Evolutionary conservation across 2,888 invertebrate species (phyloP).

Genomic region (Caenorhabditis angaria): DNA sequence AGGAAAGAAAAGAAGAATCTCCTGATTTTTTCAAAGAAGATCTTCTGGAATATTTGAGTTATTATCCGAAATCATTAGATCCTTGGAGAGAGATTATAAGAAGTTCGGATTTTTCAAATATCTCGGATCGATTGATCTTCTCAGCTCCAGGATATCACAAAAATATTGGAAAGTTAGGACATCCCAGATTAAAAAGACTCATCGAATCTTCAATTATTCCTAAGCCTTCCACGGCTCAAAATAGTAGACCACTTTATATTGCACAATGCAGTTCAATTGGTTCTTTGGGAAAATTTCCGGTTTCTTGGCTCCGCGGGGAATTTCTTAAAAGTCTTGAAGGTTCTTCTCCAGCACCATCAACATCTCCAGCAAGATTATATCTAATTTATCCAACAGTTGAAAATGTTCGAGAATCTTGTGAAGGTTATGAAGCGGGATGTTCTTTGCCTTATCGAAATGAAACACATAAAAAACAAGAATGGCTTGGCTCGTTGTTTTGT

Average conservation of each 20-base stretch:
- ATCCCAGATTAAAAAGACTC: conserved; percentile 17
- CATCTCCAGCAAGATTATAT: conserved; percentile 21
- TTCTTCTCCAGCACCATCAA: conserved; percentile 4
- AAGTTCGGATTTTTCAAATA: conserved; percentile 31
- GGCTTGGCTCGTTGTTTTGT: conserved; percentile 14
- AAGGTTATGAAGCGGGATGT: conserved; percentile 85
- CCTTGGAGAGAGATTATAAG: conserved; percentile 40
- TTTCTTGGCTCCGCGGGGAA: conserved; percentile 82
- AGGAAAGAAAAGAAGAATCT: too few species aligned
- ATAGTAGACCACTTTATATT: conserved; percentile 28
- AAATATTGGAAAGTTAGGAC: conserved; percentile 27
- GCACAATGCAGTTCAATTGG: conserved; percentile 66
- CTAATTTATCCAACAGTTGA: conserved; percentile 81
- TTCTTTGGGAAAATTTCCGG: conserved; percentile 79
- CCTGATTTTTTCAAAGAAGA: conserved; percentile 45
- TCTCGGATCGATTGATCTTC: conserved; percentile 55
- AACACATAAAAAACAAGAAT: conserved; percentile 71
- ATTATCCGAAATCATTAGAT: conserved; percentile 2
- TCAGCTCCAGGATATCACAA: conserved; percentile 62
- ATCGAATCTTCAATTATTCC: neutral
- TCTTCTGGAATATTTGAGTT: conserved; percentile 37
- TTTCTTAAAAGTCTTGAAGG: conserved; percentile 77
- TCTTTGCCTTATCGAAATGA: conserved; percentile 86
- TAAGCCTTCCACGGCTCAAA: neutral
- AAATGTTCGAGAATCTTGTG: conserved; percentile 87